Evolutionary conservation across 1,140 invertebrate species (phyloP), one percentile per base, ranked within the genome.

Genomic region (Drosophila sproati): DNA sequence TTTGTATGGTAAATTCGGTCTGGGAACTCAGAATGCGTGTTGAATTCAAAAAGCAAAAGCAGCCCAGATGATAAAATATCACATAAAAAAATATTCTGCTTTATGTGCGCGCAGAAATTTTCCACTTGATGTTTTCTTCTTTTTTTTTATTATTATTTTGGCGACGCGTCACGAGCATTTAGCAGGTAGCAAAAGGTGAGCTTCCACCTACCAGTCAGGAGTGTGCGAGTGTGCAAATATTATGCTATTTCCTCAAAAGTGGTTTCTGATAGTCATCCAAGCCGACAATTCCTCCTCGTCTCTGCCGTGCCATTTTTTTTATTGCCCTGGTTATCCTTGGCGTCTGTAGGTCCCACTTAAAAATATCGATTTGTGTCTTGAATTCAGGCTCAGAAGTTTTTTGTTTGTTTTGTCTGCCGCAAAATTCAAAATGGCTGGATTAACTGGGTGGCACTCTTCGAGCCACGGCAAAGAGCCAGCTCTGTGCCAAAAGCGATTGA

Each of bases 171-270:
- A 63, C 63, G 72, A 61, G 61, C 71, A 77, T 80, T 80, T 80
- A 80, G 74, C 64, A 47, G 69, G 47, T 64, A 59, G 37, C 37
- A 56, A 41, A 57, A 74, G 72, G 73, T 71, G 50, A 59, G 43
- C 10, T 37, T 7, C 10, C 35, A 5, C 8, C 20, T 10, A 20
- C 50, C 12, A 41, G 45, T 28, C 12, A 48, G 32, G 45, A 59
- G 45, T 61, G 43, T 67, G 75, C 67, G 45, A 77, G 77, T 78
- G 78, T 64, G 77, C 78, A 81, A 81, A 81, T 81, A 81, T 81
- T 81, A 72, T 81, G 78, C 73, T 75, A 81, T 81, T 76, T 78
- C 78, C 77, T 68, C 67, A 68, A 81, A 81, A 81, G 78, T 81
- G 78, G 77, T 79, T 81, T 81, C 64, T 81, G 78, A 81, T 81